Conservation (phyloP, 2,113 vertebrate genomes). For the Clarias batrachus region DNA sequence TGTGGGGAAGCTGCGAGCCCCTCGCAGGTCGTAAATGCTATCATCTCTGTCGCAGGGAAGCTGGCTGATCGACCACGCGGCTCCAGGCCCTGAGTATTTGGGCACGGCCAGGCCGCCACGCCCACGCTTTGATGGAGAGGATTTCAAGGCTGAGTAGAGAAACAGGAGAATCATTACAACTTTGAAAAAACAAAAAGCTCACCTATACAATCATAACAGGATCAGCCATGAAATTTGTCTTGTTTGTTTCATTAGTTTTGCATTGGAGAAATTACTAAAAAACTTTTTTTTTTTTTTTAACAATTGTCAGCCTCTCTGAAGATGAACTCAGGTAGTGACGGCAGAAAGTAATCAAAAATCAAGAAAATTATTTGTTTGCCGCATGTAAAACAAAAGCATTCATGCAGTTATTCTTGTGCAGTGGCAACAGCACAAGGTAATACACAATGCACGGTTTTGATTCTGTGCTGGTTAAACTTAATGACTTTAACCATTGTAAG, state of each 20-base stretch:
- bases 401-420: too few species aligned
- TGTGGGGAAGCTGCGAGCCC: slow-evolving; percentile 89
- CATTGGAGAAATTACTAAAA: background rate
- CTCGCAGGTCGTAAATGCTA: slow-evolving; percentile 85
- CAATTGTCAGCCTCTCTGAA: background rate
- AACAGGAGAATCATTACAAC: background rate
- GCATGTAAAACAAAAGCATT: background rate
- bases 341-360: background rate
- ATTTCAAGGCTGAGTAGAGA: slow-evolving; percentile 84
- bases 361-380: background rate
- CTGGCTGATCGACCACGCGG: slow-evolving; percentile 91
- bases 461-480: too few species aligned
- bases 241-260: background rate
- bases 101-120: slow-evolving; percentile 81
- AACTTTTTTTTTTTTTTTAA: background rate
- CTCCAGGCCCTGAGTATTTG: slow-evolving; percentile 81
- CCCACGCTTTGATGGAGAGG: slow-evolving; percentile 94
- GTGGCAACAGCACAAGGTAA: too few species aligned
- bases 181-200: background rate
- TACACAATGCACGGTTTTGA: too few species aligned
- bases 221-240: background rate
- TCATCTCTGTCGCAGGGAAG: slow-evolving; percentile 87
- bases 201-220: background rate
- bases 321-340: background rate
- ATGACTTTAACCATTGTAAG: too few species aligned